Evolutionary conservation across 2,797 vertebrate species (phyloP), one percentile per base, ranked within the genome.

Genomic region (Poliocrania exsul): DNA sequence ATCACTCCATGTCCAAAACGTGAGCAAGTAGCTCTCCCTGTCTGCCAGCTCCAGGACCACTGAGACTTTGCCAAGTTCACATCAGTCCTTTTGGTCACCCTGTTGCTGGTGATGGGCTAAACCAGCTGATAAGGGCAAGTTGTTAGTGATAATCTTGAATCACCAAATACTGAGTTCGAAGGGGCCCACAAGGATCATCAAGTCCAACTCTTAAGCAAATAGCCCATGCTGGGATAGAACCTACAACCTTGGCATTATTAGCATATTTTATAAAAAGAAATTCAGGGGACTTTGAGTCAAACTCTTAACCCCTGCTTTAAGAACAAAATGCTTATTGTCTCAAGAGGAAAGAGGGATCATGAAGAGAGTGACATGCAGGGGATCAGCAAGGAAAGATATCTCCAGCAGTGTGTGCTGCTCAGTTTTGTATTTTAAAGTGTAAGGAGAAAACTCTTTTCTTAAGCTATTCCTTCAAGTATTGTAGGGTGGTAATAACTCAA

Each of bases 41-140:
- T 61, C n/a, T 13, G 33, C 74, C 35, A 38, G 66, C 37, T 40
- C 70, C 47, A n/a, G 56, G 6, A 60, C 26, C 17, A 15, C 4
- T 40, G 82, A 35, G 49, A 13, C 20, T 57, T 19, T 65, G 61
- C 47, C 33, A 49, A 56, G 44, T 70, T 58, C 65, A 70, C 58
- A 31, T 38, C 33, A 35, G 13, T 54, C 28, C 50, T 81, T 53
- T 66, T 72, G 62, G 67, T 46, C 16, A 33, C n/a, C 25, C 35
- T 0, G 0, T 70, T 29, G 57, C 57, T 93, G 61, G 28, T 71
- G 87, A 85, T 84, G 60, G 24, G n/a, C 66, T 70, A 65, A 77
- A 83, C 58, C 80, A 91, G 81, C 61, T 92, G 53, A 82, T 96
- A 90, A 88, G 60, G 50, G 35, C 9, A 51, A 25, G 28, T 15